These are phyloP conservation scores for Trimorus sp. DNA, from an alignment of 2,888 invertebrate genomes.

Conservation along the genomic window DNA sequence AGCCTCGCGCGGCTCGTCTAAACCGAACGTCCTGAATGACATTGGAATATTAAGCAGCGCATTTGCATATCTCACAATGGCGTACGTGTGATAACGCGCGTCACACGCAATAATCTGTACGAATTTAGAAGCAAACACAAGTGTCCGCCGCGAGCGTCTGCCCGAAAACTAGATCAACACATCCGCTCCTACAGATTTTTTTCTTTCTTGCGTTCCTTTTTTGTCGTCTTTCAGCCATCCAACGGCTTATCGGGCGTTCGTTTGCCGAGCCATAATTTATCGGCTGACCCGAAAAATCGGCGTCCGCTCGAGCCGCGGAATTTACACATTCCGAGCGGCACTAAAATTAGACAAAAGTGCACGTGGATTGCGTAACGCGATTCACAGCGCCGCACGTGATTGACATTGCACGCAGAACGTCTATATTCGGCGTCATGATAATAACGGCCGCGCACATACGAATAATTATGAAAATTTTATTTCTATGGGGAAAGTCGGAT, in stretches of 20 bases:
- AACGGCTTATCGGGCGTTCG: background rate
- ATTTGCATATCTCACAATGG: conserved; percentile 53
- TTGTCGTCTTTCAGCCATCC: too few species aligned
- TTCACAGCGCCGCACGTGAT: background rate
- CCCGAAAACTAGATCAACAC: conserved; percentile 29
- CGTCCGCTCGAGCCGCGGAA: background rate
- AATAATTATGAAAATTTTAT: too few species aligned
- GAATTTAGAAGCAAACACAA: conserved; percentile 52
- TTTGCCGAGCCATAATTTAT: conserved; percentile 11
- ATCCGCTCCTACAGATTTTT: conserved; percentile 17
- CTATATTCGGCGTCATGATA: too few species aligned
- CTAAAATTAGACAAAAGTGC: conserved; percentile 41
- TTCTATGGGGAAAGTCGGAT: too few species aligned
- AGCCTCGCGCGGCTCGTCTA: background rate
- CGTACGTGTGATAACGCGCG: conserved; percentile 28
- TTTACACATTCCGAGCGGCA: background rate
- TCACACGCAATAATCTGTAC: conserved; percentile 45
- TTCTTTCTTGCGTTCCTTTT: background rate
- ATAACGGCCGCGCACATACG: too few species aligned
- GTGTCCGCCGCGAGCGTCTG: conserved; percentile 27
- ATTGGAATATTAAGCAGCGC: conserved; percentile 43
- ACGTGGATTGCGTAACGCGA: conserved; percentile 30
- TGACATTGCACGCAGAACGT: too few species aligned
- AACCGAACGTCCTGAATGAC: conserved; percentile 39
- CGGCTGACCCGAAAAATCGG: conserved; percentile 14